Conservation (phyloP, 2,797 vertebrate species). For the Orientallactaga sibirica region DNA sequence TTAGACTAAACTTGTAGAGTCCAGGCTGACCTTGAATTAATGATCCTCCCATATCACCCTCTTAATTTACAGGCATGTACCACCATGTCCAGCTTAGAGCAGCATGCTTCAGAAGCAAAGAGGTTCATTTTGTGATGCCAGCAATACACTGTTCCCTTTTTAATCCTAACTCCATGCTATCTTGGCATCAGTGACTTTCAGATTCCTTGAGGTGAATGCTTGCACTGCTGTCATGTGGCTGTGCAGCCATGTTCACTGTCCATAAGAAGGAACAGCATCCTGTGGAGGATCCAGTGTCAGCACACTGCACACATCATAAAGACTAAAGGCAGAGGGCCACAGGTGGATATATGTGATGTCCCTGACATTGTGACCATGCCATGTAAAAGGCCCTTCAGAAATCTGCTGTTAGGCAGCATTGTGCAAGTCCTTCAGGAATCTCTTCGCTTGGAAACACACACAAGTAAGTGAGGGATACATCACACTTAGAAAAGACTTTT, state of each 20-base stretch:
- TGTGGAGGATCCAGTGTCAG: background rate
- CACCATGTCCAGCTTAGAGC: background rate
- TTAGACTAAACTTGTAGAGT: background rate
- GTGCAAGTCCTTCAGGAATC: conserved; percentile 8
- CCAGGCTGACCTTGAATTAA: background rate
- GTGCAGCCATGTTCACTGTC: background rate
- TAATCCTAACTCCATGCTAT: background rate
- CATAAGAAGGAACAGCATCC: background rate
- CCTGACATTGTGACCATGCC: background rate
- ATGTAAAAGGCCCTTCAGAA: background rate
- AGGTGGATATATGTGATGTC: background rate
- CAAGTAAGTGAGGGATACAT: background rate
- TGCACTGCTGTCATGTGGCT: background rate
- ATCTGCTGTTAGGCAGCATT: background rate
- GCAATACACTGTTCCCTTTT: background rate
- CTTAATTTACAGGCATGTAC: background rate
- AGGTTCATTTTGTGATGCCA: conserved; percentile 29
- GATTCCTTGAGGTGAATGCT: conserved; percentile 7
- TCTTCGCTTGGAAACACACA: conserved; percentile 38
- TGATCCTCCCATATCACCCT: background rate
- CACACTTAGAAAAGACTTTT: conserved; percentile 11
- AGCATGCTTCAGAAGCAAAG: conserved; percentile 4
- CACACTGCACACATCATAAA: background rate
- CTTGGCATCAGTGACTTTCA: background rate
- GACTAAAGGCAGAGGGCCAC: background rate